phyloP scores from a whole-genome alignment of 2,797 vertebrate genomes.

The Pygocentrus nattereri region DNA sequence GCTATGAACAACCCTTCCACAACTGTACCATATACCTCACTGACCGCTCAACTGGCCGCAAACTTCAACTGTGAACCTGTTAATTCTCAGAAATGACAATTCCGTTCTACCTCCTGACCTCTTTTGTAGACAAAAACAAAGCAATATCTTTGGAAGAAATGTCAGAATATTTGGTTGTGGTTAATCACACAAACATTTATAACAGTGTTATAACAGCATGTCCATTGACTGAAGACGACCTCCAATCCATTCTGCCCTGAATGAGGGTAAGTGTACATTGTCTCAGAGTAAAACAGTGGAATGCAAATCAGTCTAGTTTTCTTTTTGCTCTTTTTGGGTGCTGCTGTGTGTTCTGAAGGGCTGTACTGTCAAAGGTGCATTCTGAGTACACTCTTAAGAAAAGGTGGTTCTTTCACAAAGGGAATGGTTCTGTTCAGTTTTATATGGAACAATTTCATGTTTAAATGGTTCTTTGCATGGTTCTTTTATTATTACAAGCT shows the following conservation, averaged over 20 bases:
- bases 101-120: slow-evolving; percentile 35
- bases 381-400: too few species aligned
- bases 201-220: background rate
- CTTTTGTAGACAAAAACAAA: slow-evolving; percentile 13
- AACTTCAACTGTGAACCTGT: slow-evolving; percentile 13
- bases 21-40: slow-evolving; percentile 9
- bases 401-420: too few species aligned
- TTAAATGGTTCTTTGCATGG: too few species aligned
- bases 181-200: background rate
- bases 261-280: background rate
- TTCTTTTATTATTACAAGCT: too few species aligned
- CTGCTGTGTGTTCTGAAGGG: too few species aligned
- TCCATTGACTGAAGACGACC: background rate
- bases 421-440: too few species aligned
- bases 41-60: slow-evolving; percentile 12
- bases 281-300: background rate
- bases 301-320: background rate
- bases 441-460: too few species aligned
- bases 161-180: background rate
- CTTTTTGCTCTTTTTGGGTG: too few species aligned
- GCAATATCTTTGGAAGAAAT: slow-evolving; percentile 34
- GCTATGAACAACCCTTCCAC: background rate
- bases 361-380: too few species aligned
- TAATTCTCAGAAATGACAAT: slow-evolving; percentile 4
- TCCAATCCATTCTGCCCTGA: background rate